Evolutionary conservation across 23 tunicate genomes (phyloP).

Genomic region (Styela clava): DNA sequence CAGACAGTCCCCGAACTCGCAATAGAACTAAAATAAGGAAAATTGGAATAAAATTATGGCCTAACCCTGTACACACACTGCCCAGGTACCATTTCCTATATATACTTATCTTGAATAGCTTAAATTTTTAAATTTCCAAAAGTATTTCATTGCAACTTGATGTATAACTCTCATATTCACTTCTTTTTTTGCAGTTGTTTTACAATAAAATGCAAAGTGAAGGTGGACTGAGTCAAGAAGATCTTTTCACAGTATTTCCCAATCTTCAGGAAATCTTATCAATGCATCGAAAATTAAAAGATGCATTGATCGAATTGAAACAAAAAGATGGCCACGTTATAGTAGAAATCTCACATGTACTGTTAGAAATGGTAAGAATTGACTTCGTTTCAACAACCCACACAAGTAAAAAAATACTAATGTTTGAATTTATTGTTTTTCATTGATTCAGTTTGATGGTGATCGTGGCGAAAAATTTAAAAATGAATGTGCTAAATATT

Average conservation of each 20-base stretch:
- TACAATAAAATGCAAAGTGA: conserved; percentile 43
- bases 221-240: conserved; percentile 47
- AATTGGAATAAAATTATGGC: too few relatives aligned
- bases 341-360: conserved; percentile 41
- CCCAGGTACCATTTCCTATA: too few relatives aligned
- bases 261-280: conserved; percentile 55
- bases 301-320: conserved; percentile 31
- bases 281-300: conserved; percentile 51
- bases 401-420: too few relatives aligned
- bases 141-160: too few relatives aligned
- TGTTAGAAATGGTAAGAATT: conserved; percentile 49
- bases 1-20: too few relatives aligned
- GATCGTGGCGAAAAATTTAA: conserved; percentile 47
- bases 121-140: too few relatives aligned
- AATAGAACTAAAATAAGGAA: too few relatives aligned
- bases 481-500: conserved; percentile 60
- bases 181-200: conserved; percentile 43
- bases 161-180: too few relatives aligned
- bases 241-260: conserved; percentile 54
- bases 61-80: too few relatives aligned
- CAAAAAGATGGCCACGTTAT: conserved; percentile 58
- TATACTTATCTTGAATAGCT: too few relatives aligned
- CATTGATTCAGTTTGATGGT: conserved; percentile 70
- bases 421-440: too few relatives aligned
- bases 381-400: too few relatives aligned